Conservation (phyloP, 2,797 vertebrate genomes). For the Myripristis murdjan region DNA sequence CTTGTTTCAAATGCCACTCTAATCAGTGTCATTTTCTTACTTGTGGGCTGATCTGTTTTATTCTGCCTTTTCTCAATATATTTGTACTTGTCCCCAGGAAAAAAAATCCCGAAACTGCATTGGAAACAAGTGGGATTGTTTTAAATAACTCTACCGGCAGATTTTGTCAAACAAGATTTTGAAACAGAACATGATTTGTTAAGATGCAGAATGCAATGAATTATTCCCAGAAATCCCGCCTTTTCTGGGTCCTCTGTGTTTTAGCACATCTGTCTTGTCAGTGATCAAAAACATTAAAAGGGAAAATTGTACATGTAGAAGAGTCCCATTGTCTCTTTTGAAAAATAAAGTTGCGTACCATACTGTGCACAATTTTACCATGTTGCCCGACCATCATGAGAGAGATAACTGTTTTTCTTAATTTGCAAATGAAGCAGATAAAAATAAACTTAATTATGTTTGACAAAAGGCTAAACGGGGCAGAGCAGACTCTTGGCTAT, state of each 20-base stretch:
- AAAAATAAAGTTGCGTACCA: neutral
- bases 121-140: too few species aligned
- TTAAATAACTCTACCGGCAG: too few species aligned
- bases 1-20: too few species aligned
- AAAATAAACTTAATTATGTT: neutral
- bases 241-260: slow-evolving; percentile 48
- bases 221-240: slow-evolving; percentile 57
- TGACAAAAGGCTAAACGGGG: slow-evolving; percentile 24
- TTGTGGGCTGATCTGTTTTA: too few species aligned
- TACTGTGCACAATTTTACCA: neutral
- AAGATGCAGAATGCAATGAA: neutral
- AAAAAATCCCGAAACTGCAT: too few species aligned
- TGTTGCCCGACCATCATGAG: neutral
- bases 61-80: too few species aligned
- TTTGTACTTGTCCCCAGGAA: too few species aligned
- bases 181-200: too few species aligned
- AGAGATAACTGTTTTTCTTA: neutral
- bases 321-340: neutral
- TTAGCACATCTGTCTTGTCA: slow-evolving; percentile 41
- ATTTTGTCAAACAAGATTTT: too few species aligned
- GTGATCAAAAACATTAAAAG: slow-evolving; percentile 18
- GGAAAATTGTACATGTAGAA: neutral
- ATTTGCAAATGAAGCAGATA: neutral
- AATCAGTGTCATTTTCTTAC: too few species aligned
- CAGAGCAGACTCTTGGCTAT: too few species aligned